These are phyloP conservation scores for Eulemur coronatus DNA, from an alignment of 2,797 vertebrate genomes.

Conservation along the genomic window DNA sequence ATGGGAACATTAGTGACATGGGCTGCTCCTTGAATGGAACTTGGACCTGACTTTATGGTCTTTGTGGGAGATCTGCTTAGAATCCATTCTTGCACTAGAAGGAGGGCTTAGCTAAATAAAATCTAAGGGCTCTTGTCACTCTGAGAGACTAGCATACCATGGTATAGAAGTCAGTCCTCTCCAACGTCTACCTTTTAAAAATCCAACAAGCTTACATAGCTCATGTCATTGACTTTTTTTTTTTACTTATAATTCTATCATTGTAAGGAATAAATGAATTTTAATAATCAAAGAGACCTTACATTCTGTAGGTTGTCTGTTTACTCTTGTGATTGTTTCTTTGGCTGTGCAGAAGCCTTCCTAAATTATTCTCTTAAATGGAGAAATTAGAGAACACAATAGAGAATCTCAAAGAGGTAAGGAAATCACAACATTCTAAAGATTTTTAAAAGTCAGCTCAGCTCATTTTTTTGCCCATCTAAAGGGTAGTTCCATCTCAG, in stretches of 20 bases:
- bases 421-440: neutral
- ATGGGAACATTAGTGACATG: neutral
- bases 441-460: neutral
- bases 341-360: too few relatives aligned
- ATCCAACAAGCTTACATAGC: neutral
- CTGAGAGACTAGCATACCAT: neutral
- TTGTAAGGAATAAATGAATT: neutral
- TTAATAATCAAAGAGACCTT: neutral
- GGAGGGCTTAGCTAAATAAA: neutral
- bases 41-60: neutral
- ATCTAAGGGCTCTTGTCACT: neutral
- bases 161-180: neutral
- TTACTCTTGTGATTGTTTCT: too few relatives aligned
- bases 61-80: neutral
- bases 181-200: neutral
- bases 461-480: accelerated
- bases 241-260: neutral
- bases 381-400: neutral
- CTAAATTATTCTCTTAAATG: too few relatives aligned
- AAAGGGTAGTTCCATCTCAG: neutral
- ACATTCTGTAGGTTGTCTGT: neutral
- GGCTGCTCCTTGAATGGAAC: neutral
- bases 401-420: neutral
- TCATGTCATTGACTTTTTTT: neutral
- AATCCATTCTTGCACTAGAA: neutral